phyloP scores from a whole-genome alignment of 2,888 invertebrate species.

The Brenthis hecate region DNA sequence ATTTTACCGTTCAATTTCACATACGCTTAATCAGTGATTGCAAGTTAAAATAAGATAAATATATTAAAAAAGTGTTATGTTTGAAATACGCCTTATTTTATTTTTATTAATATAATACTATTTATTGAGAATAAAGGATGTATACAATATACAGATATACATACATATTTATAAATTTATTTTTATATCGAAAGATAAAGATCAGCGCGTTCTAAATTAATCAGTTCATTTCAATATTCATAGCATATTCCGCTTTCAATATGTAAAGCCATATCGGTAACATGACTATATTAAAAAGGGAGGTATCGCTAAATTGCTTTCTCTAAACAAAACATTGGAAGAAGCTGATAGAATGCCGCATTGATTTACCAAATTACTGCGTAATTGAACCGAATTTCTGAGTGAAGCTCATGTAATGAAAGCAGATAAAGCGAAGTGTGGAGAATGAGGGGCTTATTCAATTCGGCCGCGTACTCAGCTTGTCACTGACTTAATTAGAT shows the following conservation, averaged over 20 bases:
- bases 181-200: not conserved
- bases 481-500: slow-evolving; percentile 76
- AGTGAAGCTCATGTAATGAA: slow-evolving; percentile 76
- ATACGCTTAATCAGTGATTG: slow-evolving; percentile 12
- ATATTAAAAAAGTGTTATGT: no score
- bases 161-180: not conserved
- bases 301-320: slow-evolving; percentile 22
- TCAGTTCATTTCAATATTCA: slow-evolving; percentile 18
- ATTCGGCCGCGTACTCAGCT: slow-evolving; percentile 66
- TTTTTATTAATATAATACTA: no score
- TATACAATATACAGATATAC: not conserved
- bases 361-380: slow-evolving; percentile 73
- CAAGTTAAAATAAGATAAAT: not conserved
- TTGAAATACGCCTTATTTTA: no score
- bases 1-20: slow-evolving; percentile 35
- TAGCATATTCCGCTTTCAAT: slow-evolving; percentile 14
- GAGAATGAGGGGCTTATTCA: slow-evolving; percentile 68
- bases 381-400: slow-evolving; percentile 76
- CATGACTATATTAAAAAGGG: slow-evolving; percentile 25
- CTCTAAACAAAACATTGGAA: slow-evolving; percentile 43
- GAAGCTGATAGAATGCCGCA: slow-evolving; percentile 74
- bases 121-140: not conserved
- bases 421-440: slow-evolving; percentile 68
- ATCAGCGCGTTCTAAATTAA: not conserved
- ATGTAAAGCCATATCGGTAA: slow-evolving; percentile 43